A percentile compares a stretch with the other conserved stretches of the same genome.
These are phyloP conservation scores for Cyprinus carpio DNA, from an alignment of 2,113 vertebrate genomes.

Conservation along the genomic window DNA sequence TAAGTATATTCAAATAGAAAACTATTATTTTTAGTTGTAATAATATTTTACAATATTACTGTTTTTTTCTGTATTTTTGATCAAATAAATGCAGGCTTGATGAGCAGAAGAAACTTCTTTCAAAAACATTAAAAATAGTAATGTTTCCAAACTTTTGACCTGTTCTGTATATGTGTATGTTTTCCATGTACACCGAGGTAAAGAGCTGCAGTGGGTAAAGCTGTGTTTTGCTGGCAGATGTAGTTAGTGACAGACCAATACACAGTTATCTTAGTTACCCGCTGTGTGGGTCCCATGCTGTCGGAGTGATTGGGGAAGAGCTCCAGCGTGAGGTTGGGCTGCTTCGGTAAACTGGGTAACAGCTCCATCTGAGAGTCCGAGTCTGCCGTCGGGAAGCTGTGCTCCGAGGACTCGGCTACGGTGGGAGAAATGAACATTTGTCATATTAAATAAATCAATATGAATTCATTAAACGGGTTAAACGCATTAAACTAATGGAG, in stretches of 20 bases:
- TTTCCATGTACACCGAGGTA: too few species aligned
- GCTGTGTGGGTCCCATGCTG: constrained; percentile 81
- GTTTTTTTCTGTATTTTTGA: too few species aligned
- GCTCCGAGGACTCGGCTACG: constrained; percentile 83
- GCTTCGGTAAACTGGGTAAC: constrained; percentile 84
- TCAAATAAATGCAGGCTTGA: too few species aligned
- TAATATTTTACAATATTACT: too few species aligned
- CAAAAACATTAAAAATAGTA: too few species aligned
- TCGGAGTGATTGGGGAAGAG: constrained; percentile 86
- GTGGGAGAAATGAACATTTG: background rate
- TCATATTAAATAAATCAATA: background rate
- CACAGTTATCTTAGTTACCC: constrained; percentile 68
- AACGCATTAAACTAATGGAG: background rate
- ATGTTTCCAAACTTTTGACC: too few species aligned
- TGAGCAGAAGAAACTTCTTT: too few species aligned
- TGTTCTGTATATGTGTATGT: too few species aligned
- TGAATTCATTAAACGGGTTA: background rate
- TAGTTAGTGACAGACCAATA: background rate
- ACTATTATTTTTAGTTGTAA: too few species aligned
- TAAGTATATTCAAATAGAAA: too few species aligned
- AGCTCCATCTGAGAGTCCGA: constrained; percentile 87
- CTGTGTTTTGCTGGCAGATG: too few species aligned
- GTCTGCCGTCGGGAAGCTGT: constrained; percentile 81
- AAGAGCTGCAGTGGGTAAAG: too few species aligned
- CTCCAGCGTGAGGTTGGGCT: constrained; percentile 84